Base-by-base conservation (phyloP, 2,113 vertebrate species). In the Pogonocichla stellata region DNA sequence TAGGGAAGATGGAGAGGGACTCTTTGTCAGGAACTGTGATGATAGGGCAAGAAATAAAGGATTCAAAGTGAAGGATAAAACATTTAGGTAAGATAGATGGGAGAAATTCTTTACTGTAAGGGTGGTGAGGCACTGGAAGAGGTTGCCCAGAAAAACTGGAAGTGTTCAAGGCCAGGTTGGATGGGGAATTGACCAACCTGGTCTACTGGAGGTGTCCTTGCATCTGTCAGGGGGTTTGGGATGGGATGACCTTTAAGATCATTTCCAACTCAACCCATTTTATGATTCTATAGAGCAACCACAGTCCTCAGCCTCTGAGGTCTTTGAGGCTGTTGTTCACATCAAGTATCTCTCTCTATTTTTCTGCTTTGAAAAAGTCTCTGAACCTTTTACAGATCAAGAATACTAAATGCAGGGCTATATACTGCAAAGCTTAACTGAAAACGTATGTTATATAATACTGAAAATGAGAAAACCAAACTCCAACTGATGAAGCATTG, bases 361-460 rank as follows among this genome's bases (percentile, higher is more conserved):
- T 25, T 72, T 73, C 50, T 58, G 8, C 6, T 33, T 69, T 88
- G 80, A 78, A 83, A 80, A 88, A 61, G 77, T 83, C 17, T 51
- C 16, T 86, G 2, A 3, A 5, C 4, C 17, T 84, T 74, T 75
- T 79, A 75, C 5, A 64, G 16, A 33, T 34, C 26, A 71, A 45
- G 6, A 65, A 22, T 33, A 36, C 4, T 50, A 45, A n/a, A 47
- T 38, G 12, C n/a, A 51, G 16, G 14, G 4, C 23, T 75, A 43
- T 0, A 0, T 45, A 22, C n/a, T 58, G 16, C 12, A 61, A 80
- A 86, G 50, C 2, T 0, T 50, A 33, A n/a, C 13, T 43, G 24
- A 58, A 90, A 87, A 64, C 7, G 23, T n/a, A n/a, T n/a, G 2
- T 36, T 61, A 84, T 65, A 34, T 14, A n/a, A 4, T 6, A 28